Conservation (phyloP, 37 sponge, comb jelly and placozoan genomes). For the Tethya wilhelma region DNA sequence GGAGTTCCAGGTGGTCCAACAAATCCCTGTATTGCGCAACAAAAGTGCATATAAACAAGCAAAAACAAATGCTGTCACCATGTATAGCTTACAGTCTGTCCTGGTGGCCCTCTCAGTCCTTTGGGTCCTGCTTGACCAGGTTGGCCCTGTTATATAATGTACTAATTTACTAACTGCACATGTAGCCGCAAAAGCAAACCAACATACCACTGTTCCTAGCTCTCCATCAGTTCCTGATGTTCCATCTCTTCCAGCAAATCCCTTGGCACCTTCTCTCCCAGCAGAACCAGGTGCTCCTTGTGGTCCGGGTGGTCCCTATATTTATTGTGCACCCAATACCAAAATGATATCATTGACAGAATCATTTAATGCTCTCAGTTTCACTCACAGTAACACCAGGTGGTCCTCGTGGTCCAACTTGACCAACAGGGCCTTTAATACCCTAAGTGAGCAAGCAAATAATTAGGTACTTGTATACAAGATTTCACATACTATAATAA, state of each 20-base stretch:
- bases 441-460: slow-evolving; percentile 19
- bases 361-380: not conserved
- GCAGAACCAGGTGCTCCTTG: slow-evolving; percentile 15
- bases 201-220: slow-evolving; percentile 41
- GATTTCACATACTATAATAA: not conserved
- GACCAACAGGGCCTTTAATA: slow-evolving; percentile 48
- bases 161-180: not conserved
- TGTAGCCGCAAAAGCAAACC: not conserved
- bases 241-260: slow-evolving; percentile 40
- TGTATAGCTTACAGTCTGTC: slow-evolving; percentile 18
- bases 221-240: slow-evolving; percentile 45
- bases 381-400: slow-evolving; percentile 53
- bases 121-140: slow-evolving; percentile 29
- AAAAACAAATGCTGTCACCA: not conserved
- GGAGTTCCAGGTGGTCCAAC: slow-evolving; percentile 41
- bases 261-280: slow-evolving; percentile 50
- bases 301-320: slow-evolving; percentile 50
- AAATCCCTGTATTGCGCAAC: slow-evolving; percentile 26
- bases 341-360: not conserved
- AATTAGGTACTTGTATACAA: not conserved
- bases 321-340: not conserved
- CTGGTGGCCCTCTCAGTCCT: slow-evolving; percentile 47
- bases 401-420: slow-evolving; percentile 50
- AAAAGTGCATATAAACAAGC: not conserved
- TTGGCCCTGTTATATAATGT: slow-evolving; percentile 22